These are phyloP conservation scores for Drosophila gunungcola DNA, from an alignment of 1,140 invertebrate genomes.

Conservation along the genomic window DNA sequence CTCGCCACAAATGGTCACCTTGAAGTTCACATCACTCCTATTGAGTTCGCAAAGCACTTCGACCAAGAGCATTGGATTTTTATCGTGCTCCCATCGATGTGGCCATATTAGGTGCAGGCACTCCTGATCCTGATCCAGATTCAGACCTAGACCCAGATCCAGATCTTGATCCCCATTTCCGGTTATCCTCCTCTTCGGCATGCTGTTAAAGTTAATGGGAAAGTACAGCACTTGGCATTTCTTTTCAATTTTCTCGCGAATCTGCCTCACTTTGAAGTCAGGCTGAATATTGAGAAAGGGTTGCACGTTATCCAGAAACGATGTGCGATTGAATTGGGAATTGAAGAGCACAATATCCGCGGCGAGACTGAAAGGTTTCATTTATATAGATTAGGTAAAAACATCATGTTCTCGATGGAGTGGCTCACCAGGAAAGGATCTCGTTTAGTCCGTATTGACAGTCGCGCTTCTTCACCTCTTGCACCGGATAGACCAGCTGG, in stretches of 20 bases:
- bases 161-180: background rate
- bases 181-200: constrained; percentile 50
- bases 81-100: constrained; percentile 93
- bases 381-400: background rate
- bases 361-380: constrained; percentile 86
- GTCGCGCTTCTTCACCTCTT: constrained; percentile 89
- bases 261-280: constrained; percentile 87
- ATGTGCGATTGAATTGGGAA: constrained; percentile 89
- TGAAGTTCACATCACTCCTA: constrained; percentile 86
- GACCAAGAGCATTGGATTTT: constrained; percentile 89
- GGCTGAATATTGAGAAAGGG: constrained; percentile 89
- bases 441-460: constrained; percentile 93
- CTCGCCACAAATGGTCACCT: constrained; percentile 86
- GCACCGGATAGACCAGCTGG: constrained; percentile 90
- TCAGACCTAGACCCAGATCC: too few relatives aligned
- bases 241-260: constrained; percentile 86
- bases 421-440: constrained; percentile 88
- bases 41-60: constrained; percentile 86
- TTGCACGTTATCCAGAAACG: constrained; percentile 88
- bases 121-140: constrained; percentile 52
- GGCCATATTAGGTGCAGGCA: constrained; percentile 90
- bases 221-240: constrained; percentile 90
- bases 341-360: constrained; percentile 91
- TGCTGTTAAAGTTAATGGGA: constrained; percentile 86
- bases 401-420: background rate